Percentiles rank a stretch among this genome's conserved stretches.
These are phyloP conservation scores for Helicoverpa assulta DNA, from an alignment of 2,888 invertebrate genomes.

Conservation along the genomic window DNA sequence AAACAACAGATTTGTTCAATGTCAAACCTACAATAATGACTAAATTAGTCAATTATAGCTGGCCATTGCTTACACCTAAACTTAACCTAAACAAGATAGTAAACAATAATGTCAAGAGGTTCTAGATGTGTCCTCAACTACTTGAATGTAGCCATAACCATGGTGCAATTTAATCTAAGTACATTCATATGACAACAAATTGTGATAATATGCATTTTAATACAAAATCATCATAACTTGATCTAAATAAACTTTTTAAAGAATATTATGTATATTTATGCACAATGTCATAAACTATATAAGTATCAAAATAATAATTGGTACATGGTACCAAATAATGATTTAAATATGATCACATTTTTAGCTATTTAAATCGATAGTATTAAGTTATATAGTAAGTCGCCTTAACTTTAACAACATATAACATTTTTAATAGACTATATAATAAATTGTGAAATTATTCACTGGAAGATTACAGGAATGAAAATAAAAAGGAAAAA, in stretches of 20 bases:
- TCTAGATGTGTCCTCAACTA: conserved; percentile 29
- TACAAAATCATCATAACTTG: conserved; percentile 41
- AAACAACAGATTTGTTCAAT: conserved; percentile 84
- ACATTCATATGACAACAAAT: conserved; percentile 45
- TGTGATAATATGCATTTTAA: conserved; percentile 32
- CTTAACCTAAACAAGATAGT: conserved; percentile 58
- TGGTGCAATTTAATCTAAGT: conserved; percentile 41
- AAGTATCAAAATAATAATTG: conserved; percentile 65
- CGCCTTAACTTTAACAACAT: conserved; percentile 45
- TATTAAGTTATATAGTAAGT: conserved; percentile 25
- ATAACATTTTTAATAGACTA: conserved; percentile 34
- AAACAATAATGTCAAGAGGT: conserved; percentile 46
- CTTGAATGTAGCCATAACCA: conserved; percentile 50
- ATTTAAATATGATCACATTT: conserved; percentile 71
- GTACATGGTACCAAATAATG: conserved; percentile 82
- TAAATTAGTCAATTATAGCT: conserved; percentile 77
- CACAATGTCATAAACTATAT: conserved; percentile 46
- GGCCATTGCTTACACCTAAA: conserved; percentile 78
- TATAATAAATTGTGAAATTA: conserved; percentile 37
- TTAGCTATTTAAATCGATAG: conserved; percentile 52
- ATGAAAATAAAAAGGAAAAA: conserved; percentile 47
- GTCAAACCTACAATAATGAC: conserved; percentile 81
- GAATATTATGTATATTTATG: conserved; percentile 30
- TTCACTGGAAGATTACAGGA: conserved; percentile 54
- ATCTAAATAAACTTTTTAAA: conserved; percentile 44